Evolutionary conservation across 2,888 invertebrate species (phyloP).

Genomic region (Linhomoeus sp.): DNA sequence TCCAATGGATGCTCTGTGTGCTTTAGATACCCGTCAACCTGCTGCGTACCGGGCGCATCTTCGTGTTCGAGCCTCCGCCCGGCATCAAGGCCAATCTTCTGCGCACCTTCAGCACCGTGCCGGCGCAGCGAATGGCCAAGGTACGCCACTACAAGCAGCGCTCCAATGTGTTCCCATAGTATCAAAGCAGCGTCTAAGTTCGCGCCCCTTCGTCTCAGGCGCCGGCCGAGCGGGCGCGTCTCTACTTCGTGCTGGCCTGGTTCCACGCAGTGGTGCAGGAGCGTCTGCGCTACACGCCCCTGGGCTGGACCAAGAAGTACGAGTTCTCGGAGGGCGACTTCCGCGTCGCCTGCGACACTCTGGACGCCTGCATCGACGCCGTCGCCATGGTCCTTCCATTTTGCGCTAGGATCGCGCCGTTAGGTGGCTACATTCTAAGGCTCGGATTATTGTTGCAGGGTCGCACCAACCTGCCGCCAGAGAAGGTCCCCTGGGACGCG

Average conservation of each 20-base stretch:
- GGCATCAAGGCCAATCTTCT: slow-evolving; percentile 85
- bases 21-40: slow-evolving; percentile 56
- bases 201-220: too few species aligned
- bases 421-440: too few species aligned
- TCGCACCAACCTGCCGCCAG: slow-evolving; percentile 87
- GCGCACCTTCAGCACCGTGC: slow-evolving; percentile 70
- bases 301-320: slow-evolving; percentile 98
- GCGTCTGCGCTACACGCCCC: slow-evolving; percentile 75
- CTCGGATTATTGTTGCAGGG: slow-evolving; percentile 43
- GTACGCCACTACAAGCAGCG: too few species aligned
- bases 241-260: slow-evolving; percentile 97
- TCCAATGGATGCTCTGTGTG: too few species aligned
- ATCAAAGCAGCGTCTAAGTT: too few species aligned
- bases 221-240: slow-evolving; percentile 77
- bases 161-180: too few species aligned
- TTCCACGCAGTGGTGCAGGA: slow-evolving; percentile 93
- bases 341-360: slow-evolving; percentile 86
- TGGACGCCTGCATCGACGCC: slow-evolving; percentile 94
- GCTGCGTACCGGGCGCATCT: slow-evolving; percentile 72
- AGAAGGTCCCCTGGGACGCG: slow-evolving; percentile 98
- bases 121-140: slow-evolving; percentile 36
- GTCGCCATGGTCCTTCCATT: slow-evolving; percentile 89
- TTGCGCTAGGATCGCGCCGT: too few species aligned
- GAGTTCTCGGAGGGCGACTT: slow-evolving; percentile 97
- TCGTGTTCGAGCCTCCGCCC: slow-evolving; percentile 91